phyloP scores from a whole-genome alignment of 2,797 vertebrate genomes.

The Sparus aurata region DNA sequence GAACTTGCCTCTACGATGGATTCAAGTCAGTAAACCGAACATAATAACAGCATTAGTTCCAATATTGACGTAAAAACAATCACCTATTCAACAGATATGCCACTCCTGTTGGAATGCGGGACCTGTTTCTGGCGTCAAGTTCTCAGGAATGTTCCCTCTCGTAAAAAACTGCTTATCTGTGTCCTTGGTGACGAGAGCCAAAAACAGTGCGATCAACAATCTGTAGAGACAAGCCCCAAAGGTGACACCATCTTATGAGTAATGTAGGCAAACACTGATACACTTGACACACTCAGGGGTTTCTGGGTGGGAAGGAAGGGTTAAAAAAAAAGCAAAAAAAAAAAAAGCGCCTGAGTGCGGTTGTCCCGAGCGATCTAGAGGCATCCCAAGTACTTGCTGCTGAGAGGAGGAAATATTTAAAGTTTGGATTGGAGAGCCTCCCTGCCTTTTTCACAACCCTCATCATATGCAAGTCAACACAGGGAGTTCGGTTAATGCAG shows the following conservation, averaged over 20 bases:
- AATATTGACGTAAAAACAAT: conserved; percentile 41
- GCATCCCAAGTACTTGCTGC: conserved; percentile 46
- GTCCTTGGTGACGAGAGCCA: conserved; percentile 42
- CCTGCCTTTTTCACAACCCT: conserved; percentile 5
- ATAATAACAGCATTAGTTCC: conserved; percentile 41
- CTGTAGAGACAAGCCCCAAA: conserved; percentile 63
- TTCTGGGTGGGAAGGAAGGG: conserved; percentile 19
- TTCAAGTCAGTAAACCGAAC: conserved; percentile 6
- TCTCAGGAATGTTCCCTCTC: conserved; percentile 69
- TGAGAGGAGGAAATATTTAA: conserved; percentile 41
- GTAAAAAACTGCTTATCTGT: conserved; percentile 49
- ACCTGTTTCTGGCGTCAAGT: conserved; percentile 63
- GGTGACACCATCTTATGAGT: conserved; percentile 20
- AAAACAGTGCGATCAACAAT: conserved; percentile 40
- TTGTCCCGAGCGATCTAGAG: conserved; percentile 44
- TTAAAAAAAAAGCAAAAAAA: conserved; percentile 18
- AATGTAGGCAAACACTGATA: conserved; percentile 18
- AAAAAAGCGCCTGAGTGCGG: conserved; percentile 2
- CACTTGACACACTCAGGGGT: neutral
- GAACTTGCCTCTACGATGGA: neutral
- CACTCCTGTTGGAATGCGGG: conserved; percentile 64
- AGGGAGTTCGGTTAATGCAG: neutral
- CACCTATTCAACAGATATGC: conserved; percentile 35
- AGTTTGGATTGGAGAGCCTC: conserved; percentile 10
- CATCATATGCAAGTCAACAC: conserved; percentile 11